Evolutionary conservation across 2,888 invertebrate genomes (phyloP).

Genomic region (Sesia bembeciformis): DNA sequence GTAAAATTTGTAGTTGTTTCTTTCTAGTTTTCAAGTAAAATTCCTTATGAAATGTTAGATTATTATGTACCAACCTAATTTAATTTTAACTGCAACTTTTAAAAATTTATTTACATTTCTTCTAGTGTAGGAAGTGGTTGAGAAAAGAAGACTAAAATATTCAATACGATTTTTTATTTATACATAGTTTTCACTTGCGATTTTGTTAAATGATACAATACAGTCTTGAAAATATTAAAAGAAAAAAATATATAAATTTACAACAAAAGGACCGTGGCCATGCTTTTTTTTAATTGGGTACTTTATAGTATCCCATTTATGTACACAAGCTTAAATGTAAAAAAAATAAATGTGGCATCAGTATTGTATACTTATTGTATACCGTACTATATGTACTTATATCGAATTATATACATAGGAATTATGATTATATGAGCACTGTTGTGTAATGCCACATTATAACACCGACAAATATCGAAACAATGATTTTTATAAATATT

Average conservation of each 20-base stretch:
- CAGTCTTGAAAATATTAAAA: conserved; percentile 69
- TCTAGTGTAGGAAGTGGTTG: not conserved
- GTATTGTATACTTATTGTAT: conserved; percentile 24
- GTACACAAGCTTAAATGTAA: not conserved
- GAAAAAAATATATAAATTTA: conserved; percentile 52
- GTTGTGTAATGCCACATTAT: conserved; percentile 14
- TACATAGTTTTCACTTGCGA: conserved; percentile 66
- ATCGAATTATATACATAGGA: conserved; percentile 59
- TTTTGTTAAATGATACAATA: conserved; percentile 62
- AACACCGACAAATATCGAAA: conserved; percentile 5
- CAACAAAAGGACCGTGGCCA: conserved; percentile 39
- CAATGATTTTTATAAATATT: conserved; percentile 22
- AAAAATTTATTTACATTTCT: too few species aligned
- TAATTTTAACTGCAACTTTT: too few species aligned
- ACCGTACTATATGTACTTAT: conserved; percentile 16
- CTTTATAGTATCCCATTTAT: conserved; percentile 17
- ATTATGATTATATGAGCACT: conserved; percentile 31
- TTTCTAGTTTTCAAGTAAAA: too few species aligned
- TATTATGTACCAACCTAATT: too few species aligned
- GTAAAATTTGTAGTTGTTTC: too few species aligned
- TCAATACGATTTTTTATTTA: conserved; percentile 62
- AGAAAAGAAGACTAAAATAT: conserved; percentile 9
- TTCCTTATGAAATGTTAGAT: too few species aligned
- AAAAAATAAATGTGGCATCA: conserved; percentile 15
- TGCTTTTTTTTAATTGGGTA: conserved; percentile 20